Percentiles rank a stretch among this genome's conserved stretches.
Evolutionary conservation across 2,888 invertebrate species (phyloP).

Genomic region (Papilio protenor): DNA sequence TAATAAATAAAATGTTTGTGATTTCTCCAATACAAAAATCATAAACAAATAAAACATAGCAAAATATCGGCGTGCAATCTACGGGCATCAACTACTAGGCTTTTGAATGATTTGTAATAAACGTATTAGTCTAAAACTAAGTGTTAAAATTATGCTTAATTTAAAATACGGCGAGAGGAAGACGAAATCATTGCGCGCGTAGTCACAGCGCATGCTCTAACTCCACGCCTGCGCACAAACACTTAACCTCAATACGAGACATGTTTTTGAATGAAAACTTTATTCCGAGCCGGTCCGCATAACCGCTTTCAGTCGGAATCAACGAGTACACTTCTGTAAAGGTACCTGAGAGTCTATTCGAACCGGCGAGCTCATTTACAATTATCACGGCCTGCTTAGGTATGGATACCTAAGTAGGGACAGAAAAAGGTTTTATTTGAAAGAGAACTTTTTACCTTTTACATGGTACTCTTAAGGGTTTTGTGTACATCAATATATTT

Average conservation of each 20-base stretch:
- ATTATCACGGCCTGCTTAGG: conserved; percentile 27
- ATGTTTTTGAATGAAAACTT: conserved; percentile 82
- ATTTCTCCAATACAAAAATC: too few relatives aligned
- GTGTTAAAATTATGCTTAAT: conserved; percentile 57
- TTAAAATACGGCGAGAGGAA: conserved; percentile 68
- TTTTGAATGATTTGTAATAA: neutral
- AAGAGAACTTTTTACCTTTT: conserved; percentile 16
- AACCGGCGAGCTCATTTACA: conserved; percentile 29
- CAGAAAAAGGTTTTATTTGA: conserved; percentile 16
- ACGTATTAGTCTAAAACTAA: neutral
- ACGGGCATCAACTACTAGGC: neutral
- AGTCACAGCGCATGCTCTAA: conserved; percentile 66
- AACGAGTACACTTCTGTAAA: conserved; percentile 41
- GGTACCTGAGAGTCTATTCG: conserved; percentile 29
- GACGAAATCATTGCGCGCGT: conserved; percentile 78
- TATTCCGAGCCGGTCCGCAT: conserved; percentile 67
- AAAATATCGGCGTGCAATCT: neutral
- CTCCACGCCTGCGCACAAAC: conserved; percentile 74
- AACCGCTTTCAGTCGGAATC: conserved; percentile 64
- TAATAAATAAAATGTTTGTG: too few relatives aligned
- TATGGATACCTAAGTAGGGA: conserved; percentile 15
- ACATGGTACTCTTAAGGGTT: neutral
- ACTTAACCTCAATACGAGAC: conserved; percentile 81
- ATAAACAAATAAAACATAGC: neutral
- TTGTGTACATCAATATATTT: neutral